A percentile compares a stretch with the other conserved stretches of the same genome.
Evolutionary conservation across 2,888 invertebrate species (phyloP).

Genomic region (Apamea crenata): DNA sequence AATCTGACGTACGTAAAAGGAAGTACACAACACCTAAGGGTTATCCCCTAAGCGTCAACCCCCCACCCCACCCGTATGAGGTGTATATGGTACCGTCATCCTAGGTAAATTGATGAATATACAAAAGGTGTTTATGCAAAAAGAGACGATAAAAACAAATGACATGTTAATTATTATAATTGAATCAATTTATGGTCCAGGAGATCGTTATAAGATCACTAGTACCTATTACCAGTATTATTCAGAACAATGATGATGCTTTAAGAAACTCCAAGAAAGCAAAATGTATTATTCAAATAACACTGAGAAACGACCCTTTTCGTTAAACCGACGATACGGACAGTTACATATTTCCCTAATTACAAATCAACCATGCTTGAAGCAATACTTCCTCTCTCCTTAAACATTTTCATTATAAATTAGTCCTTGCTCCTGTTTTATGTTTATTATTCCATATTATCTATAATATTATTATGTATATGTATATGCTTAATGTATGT

Average conservation of each 20-base stretch:
- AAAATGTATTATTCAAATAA: neutral
- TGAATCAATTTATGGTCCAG: neutral
- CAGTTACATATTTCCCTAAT: neutral
- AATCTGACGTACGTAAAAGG: neutral
- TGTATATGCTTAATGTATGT: too few species aligned
- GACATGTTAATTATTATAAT: constrained; percentile 10
- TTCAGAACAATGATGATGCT: neutral
- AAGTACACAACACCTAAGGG: neutral
- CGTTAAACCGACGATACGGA: neutral
- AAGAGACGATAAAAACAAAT: neutral
- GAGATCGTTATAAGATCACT: neutral
- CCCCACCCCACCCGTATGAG: neutral
- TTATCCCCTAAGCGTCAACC: constrained; percentile 1
- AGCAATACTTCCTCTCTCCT: neutral
- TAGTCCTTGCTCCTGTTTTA: neutral
- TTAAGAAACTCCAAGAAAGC: neutral
- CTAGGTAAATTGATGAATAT: neutral
- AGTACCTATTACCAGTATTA: neutral
- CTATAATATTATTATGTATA: too few species aligned
- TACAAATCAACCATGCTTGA: neutral
- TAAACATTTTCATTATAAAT: neutral
- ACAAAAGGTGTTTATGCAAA: neutral
- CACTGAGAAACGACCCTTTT: neutral
- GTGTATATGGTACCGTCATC: neutral
- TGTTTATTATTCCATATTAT: neutral